Conservation (phyloP, 2,888 invertebrate genomes). For the Cosmia pyralina region DNA sequence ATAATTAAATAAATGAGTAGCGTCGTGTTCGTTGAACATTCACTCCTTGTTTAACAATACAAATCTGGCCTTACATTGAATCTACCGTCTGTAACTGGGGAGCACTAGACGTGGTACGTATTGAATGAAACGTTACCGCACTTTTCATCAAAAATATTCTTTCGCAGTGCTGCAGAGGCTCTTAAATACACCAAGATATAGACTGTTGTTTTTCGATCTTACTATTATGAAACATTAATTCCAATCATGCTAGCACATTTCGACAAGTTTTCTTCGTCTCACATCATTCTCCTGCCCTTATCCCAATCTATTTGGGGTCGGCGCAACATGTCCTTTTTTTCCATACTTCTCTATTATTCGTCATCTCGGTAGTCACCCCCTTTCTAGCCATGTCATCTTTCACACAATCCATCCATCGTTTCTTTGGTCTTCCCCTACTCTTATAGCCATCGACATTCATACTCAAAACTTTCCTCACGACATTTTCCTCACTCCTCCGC, state of each 20-base stretch:
- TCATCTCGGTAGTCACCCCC: too few relatives aligned
- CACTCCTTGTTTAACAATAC: constrained; percentile 25
- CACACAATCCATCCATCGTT: too few relatives aligned
- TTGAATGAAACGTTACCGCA: neutral
- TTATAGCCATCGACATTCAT: too few relatives aligned
- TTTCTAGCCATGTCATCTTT: too few relatives aligned
- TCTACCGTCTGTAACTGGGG: neutral
- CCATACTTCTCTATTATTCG: too few relatives aligned
- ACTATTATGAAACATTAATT: neutral
- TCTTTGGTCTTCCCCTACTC: too few relatives aligned
- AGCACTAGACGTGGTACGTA: too few relatives aligned
- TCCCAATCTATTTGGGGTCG: too few relatives aligned
- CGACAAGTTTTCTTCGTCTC: neutral
- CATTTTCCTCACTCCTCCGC: too few relatives aligned
- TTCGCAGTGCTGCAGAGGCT: neutral
- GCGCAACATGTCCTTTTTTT: too few relatives aligned
- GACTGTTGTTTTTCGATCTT: neutral
- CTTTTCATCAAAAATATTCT: neutral
- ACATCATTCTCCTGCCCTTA: too few relatives aligned
- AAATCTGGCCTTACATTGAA: constrained; percentile 29
- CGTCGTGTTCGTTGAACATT: constrained; percentile 44
- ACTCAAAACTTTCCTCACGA: too few relatives aligned
- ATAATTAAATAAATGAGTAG: constrained; percentile 79
- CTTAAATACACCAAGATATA: neutral
- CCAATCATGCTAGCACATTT: neutral